phyloP scores from a whole-genome alignment of 2,888 invertebrate species.

The Brachypalpus laphriformis region DNA sequence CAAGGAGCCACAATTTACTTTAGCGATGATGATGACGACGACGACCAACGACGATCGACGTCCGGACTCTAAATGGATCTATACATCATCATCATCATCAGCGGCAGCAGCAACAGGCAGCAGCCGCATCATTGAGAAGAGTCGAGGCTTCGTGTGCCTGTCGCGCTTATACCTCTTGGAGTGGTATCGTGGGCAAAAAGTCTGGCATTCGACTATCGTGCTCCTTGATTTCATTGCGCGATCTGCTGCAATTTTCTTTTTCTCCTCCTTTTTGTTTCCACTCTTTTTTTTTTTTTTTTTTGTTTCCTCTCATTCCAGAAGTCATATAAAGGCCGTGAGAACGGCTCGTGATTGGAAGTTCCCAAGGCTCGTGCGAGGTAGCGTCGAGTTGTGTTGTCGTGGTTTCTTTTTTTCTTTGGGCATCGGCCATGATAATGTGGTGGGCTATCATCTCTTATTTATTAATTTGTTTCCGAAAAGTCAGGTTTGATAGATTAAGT shows the following conservation, averaged over 20 bases:
- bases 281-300: constrained; percentile 35
- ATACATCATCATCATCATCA: constrained; percentile 74
- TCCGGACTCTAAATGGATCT: constrained; percentile 72
- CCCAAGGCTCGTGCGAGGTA: constrained; percentile 76
- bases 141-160: constrained; percentile 69
- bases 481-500: constrained; percentile 53
- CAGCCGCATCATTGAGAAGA: constrained; percentile 48
- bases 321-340: constrained; percentile 77
- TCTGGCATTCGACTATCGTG: constrained; percentile 69
- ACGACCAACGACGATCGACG: constrained; percentile 63
- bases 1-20: constrained; percentile 60
- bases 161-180: constrained; percentile 67
- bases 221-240: constrained; percentile 63
- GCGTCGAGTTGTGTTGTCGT: constrained; percentile 35
- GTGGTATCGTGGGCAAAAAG: constrained; percentile 62
- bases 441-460: constrained; percentile 51
- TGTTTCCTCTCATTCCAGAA: constrained; percentile 71
- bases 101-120: constrained; percentile 26
- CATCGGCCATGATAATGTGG: constrained; percentile 31
- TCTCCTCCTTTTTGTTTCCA: constrained; percentile 10
- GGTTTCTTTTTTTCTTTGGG: constrained; percentile 26
- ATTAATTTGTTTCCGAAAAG: constrained; percentile 61
- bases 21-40: constrained; percentile 50
- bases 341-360: constrained; percentile 75
- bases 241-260: constrained; percentile 64